These are phyloP conservation scores for Apodemia mormo DNA, from an alignment of 2,888 invertebrate species.

Conservation along the genomic window DNA sequence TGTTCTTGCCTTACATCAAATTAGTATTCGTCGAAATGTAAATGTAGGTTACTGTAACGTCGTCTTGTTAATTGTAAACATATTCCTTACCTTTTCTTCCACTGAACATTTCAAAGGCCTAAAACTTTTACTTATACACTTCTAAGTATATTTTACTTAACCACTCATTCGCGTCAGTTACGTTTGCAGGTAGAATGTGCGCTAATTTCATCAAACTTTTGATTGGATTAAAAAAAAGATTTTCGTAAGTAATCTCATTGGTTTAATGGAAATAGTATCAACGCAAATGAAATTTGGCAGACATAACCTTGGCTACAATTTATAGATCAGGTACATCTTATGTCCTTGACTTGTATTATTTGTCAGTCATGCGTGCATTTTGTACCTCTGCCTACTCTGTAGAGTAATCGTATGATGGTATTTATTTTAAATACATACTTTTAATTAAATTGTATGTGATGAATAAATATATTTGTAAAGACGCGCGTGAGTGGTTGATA, in stretches of 20 bases:
- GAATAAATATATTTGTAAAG: neutral
- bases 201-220: neutral
- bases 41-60: slow-evolving; percentile 9
- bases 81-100: slow-evolving; percentile 21
- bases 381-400: no score
- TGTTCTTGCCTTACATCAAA: slow-evolving; percentile 32
- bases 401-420: no score
- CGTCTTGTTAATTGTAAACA: neutral
- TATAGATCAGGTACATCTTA: neutral
- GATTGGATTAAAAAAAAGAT: neutral
- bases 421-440: no score
- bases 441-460: neutral
- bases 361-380: neutral
- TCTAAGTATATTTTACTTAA: slow-evolving; percentile 18
- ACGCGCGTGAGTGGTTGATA: neutral
- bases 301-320: neutral
- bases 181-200: neutral
- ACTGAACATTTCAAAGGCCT: slow-evolving; percentile 22
- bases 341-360: neutral
- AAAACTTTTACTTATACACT: slow-evolving; percentile 21
- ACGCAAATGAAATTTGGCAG: no score
- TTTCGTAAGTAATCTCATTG: neutral
- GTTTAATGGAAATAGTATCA: neutral
- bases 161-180: neutral
- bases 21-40: slow-evolving; percentile 22